Evolutionary conservation across 1,140 invertebrate species (phyloP).

Genomic region (Euwallacea fornicatus): DNA sequence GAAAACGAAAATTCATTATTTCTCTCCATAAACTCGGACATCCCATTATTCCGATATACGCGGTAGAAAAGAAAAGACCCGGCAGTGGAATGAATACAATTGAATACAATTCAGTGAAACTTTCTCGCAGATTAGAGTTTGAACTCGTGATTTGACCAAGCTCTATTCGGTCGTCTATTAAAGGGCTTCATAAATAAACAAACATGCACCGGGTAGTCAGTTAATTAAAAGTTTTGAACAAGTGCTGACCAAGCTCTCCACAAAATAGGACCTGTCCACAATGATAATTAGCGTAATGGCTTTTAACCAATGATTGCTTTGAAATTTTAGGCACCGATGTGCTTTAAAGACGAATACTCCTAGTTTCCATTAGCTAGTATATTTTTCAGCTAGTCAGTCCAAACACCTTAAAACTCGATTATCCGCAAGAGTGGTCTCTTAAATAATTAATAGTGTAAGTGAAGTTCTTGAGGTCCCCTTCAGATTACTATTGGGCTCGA

Average conservation of each 20-base stretch:
- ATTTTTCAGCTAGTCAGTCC: too few relatives aligned
- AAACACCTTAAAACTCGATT: too few relatives aligned
- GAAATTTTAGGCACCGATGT: background rate
- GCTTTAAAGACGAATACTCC: too few relatives aligned
- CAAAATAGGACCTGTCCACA: slow-evolving; percentile 22
- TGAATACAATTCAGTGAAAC: slow-evolving; percentile 18
- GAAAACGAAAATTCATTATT: too few relatives aligned
- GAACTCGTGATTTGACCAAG: slow-evolving; percentile 23
- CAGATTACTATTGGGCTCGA: too few relatives aligned
- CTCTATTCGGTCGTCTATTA: slow-evolving; percentile 10
- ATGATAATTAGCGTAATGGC: slow-evolving; percentile 13
- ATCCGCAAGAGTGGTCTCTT: too few relatives aligned
- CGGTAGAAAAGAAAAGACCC: slow-evolving; percentile 7
- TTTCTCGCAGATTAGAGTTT: slow-evolving; percentile 18
- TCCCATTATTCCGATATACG: background rate
- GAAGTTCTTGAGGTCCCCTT: too few relatives aligned
- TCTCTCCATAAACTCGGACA: background rate
- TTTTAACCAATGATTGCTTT: slow-evolving; percentile 6
- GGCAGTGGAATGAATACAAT: slow-evolving; percentile 10
- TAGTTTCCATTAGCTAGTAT: too few relatives aligned
- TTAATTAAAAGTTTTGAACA: slow-evolving; percentile 23
- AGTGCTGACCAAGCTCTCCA: background rate
- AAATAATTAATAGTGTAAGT: too few relatives aligned
- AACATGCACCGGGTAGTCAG: slow-evolving; percentile 22
- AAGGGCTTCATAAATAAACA: slow-evolving; percentile 16